Percentiles rank a stretch among this genome's conserved stretches.
phyloP scores from a whole-genome alignment of 37 sponge, comb jelly and placozoan species.

The Tethya wilhelma region DNA sequence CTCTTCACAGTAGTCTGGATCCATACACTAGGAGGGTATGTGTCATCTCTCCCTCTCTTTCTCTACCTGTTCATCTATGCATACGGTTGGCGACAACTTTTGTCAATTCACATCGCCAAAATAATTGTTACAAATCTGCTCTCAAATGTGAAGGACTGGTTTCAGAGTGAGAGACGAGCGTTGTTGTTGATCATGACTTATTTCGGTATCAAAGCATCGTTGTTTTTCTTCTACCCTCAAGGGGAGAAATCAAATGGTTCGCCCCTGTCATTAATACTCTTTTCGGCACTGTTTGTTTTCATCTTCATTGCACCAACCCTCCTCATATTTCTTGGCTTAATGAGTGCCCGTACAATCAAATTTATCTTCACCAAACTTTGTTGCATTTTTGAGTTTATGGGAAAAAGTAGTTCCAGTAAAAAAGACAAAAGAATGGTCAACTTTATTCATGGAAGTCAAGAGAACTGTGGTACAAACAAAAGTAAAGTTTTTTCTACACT shows the following conservation, averaged over 20 bases:
- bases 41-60: slow-evolving; percentile 19
- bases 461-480: too few relatives aligned
- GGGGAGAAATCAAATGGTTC: slow-evolving; percentile 47
- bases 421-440: too few relatives aligned
- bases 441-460: too few relatives aligned
- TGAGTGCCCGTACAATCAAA: neutral
- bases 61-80: neutral
- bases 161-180: slow-evolving; percentile 10
- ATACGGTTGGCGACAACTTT: neutral
- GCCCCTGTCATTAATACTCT: slow-evolving; percentile 40
- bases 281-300: slow-evolving; percentile 14
- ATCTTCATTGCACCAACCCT: slow-evolving; percentile 17
- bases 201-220: neutral
- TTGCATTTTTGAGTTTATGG: neutral
- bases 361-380: neutral
- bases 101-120: neutral
- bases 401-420: too few relatives aligned
- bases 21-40: slow-evolving; percentile 32
- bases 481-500: too few relatives aligned
- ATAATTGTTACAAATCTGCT: too few relatives aligned
- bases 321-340: neutral
- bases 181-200: slow-evolving; percentile 9
- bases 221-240: neutral
- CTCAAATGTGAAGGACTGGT: neutral
- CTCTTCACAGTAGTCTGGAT: slow-evolving; percentile 25